Conservation (phyloP, 2,888 invertebrate genomes). For the Melolontha melolontha region DNA sequence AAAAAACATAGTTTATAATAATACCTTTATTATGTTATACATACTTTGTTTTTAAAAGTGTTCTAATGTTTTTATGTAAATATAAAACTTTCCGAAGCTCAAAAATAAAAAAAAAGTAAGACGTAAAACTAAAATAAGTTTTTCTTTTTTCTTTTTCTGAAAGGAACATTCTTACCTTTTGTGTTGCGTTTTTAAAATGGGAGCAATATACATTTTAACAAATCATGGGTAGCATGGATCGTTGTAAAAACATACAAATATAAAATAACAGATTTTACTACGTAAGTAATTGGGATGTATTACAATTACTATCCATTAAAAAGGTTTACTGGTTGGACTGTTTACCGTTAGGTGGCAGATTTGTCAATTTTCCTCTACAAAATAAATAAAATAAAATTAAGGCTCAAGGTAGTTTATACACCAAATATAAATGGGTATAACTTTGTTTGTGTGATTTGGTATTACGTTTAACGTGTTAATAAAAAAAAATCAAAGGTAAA, state of each 20-base stretch:
- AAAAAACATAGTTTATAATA: background rate
- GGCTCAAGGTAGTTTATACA: background rate
- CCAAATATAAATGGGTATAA: background rate
- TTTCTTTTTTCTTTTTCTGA: slow-evolving; percentile 19
- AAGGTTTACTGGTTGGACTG: slow-evolving; percentile 33
- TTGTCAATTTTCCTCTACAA: slow-evolving; percentile 26
- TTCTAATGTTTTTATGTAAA: slow-evolving; percentile 3
- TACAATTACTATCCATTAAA: slow-evolving; percentile 9
- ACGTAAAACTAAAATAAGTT: slow-evolving; percentile 33
- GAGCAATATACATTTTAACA: slow-evolving; percentile 27
- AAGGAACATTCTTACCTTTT: slow-evolving; percentile 42
- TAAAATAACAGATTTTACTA: slow-evolving; percentile 33
- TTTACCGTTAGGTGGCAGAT: slow-evolving; percentile 39
- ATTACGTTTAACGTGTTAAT: background rate
- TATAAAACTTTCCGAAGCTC: slow-evolving; percentile 29
- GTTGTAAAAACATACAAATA: slow-evolving; percentile 39
- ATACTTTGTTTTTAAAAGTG: background rate
- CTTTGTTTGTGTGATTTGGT: background rate
- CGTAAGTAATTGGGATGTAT: slow-evolving; percentile 18
- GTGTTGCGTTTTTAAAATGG: slow-evolving; percentile 29
- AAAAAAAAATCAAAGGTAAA: background rate
- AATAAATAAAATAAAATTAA: background rate
- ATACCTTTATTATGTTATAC: slow-evolving; percentile 5
- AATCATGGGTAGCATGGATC: slow-evolving; percentile 23
- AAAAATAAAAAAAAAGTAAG: slow-evolving; percentile 15